phyloP scores from a whole-genome alignment of 2,888 invertebrate genomes.

The Horisme vitalbata region DNA sequence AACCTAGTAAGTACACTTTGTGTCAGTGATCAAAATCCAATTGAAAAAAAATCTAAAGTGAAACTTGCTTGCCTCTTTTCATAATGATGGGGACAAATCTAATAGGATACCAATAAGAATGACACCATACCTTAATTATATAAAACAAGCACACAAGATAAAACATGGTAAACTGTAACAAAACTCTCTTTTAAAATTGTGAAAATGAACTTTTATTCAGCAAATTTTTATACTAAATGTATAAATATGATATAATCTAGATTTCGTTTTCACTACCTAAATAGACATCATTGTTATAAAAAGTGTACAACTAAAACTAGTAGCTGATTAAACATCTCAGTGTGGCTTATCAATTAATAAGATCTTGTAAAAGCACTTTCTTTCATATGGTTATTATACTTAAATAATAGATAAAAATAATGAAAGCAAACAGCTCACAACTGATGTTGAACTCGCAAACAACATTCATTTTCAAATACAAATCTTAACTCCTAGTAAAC shows the following conservation, averaged over 20 bases:
- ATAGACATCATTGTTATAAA: constrained; percentile 82
- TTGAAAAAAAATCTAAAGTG: too few species aligned
- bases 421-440: constrained; percentile 78
- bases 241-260: constrained; percentile 83
- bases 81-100: too few species aligned
- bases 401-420: constrained; percentile 81
- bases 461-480: constrained; percentile 79
- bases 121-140: neutral
- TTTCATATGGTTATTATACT: constrained; percentile 78
- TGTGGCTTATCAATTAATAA: constrained; percentile 81
- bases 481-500: constrained; percentile 81
- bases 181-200: constrained; percentile 73
- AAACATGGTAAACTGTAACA: too few species aligned
- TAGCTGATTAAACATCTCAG: constrained; percentile 82
- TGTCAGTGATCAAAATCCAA: too few species aligned
- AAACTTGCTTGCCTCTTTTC: too few species aligned
- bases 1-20: too few species aligned
- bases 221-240: constrained; percentile 83
- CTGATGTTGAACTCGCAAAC: constrained; percentile 74
- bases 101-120: constrained; percentile 19
- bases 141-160: too few species aligned
- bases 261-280: constrained; percentile 82
- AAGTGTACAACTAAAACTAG: constrained; percentile 83
- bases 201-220: constrained; percentile 83
- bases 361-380: constrained; percentile 82